Evolutionary conservation across 2,888 invertebrate genomes (phyloP).

Genomic region (Hirtodrosophila trivittata): DNA sequence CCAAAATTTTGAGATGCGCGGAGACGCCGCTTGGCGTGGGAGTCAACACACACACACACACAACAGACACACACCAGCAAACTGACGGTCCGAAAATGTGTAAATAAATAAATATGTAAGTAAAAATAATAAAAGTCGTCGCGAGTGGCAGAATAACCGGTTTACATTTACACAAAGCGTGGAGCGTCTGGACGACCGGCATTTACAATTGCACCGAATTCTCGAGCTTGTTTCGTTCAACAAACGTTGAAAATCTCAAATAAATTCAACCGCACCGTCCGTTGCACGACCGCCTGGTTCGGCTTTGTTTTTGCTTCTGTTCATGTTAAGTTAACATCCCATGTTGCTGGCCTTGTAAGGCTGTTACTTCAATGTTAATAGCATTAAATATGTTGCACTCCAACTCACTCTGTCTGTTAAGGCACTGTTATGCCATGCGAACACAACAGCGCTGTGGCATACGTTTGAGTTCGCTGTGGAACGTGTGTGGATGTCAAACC

Average conservation of each 20-base stretch:
- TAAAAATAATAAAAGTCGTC: constrained; percentile 20
- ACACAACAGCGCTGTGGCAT: neutral
- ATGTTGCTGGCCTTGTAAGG: constrained; percentile 10
- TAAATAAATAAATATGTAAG: constrained; percentile 41
- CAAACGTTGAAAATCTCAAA: constrained; percentile 22
- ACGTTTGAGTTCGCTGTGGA: constrained; percentile 53
- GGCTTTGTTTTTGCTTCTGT: constrained; percentile 60
- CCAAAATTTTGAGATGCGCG: constrained; percentile 20
- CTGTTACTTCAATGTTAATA: constrained; percentile 16
- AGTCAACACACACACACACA: constrained; percentile 28
- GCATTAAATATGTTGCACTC: constrained; percentile 28
- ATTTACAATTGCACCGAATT: constrained; percentile 51
- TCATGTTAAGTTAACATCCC: constrained; percentile 28
- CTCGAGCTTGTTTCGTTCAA: constrained; percentile 14
- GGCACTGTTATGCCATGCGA: constrained; percentile 16
- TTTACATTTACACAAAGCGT: constrained; percentile 38
- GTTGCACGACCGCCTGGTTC: constrained; percentile 53
- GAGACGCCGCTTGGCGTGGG: constrained; percentile 37
- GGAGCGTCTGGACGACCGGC: constrained; percentile 42
- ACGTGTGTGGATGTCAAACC: constrained; percentile 47
- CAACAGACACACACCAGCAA: constrained; percentile 26
- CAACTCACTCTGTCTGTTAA: constrained; percentile 36
- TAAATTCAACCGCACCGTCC: constrained; percentile 47
- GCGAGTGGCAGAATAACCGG: constrained; percentile 45
- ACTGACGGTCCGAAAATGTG: constrained; percentile 33